Base-by-base conservation (phyloP, 2,113 vertebrate species). In the Rattus rattus region DNA sequence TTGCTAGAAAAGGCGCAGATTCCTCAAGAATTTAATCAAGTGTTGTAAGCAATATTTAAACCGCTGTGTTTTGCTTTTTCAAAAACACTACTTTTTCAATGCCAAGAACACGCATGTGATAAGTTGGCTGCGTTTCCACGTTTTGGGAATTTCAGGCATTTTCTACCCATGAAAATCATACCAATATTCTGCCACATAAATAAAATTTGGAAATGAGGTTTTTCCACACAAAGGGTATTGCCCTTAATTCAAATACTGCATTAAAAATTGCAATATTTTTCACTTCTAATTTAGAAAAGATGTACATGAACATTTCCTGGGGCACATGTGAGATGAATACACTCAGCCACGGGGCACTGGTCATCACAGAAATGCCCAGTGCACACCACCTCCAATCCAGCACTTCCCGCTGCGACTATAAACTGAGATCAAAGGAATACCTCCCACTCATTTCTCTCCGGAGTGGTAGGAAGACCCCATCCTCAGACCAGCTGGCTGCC, bases 41-140 rank as follows among this genome's bases (percentile, higher is more conserved):
- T 80, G n/a, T 54, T 90, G n/a, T 33, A 80, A 54, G 84, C 83
- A 92, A 91, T 20, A 96, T 96, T 97, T 96, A 97, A 96, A 95
- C 81, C 14, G 92, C 36, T 8, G 97, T 85, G 69, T 95, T 97
- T 96, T 85, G 36, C 65, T 54, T 79, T n/a, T n/a, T 33, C 39
- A 24, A 87, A 95, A 94, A 85, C 63, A 94, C 54, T 56, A 97
- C 77, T 73, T 95, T 91, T 95, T 95, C 95, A 96, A 88, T 81
- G 96, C 97, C 90, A 98, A 95, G 28, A 97, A 54, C 33, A 65
- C 80, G 75, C 69, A n/a, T 1, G 0, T 36, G 59, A 4, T 52
- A 86, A 96, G 80, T 61, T 92, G 90, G 93, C 84, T 17, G 61
- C 83, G n/a, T 86, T 85, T 94, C 81, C 56, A 52, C 85, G 47